Percentiles rank a stretch among this genome's conserved stretches.
phyloP scores from a whole-genome alignment of 2,888 invertebrate genomes.

The Philereme transversata region DNA sequence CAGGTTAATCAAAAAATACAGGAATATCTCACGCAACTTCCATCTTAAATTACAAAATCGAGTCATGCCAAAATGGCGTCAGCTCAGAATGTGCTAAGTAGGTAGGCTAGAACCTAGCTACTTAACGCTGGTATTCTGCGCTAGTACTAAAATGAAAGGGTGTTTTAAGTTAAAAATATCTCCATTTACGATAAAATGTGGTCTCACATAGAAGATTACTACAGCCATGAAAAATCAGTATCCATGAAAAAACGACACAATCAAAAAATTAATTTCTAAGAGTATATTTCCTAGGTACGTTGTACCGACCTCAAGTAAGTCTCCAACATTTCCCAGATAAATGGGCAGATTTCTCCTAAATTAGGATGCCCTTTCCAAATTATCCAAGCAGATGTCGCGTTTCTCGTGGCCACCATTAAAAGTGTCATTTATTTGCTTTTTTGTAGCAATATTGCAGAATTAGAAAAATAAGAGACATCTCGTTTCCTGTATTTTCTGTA shows the following conservation, averaged over 20 bases:
- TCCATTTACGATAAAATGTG: no score
- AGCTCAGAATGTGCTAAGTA: no score
- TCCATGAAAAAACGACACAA: background rate
- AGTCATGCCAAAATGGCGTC: no score
- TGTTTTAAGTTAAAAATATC: no score
- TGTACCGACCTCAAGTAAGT: constrained; percentile 4
- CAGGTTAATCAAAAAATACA: no score
- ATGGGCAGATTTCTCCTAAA: constrained; percentile 42
- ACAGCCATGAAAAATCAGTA: background rate
- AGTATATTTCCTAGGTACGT: background rate
- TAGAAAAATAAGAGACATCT: constrained; percentile 36
- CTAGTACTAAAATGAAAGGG: no score
- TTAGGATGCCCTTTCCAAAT: constrained; percentile 50
- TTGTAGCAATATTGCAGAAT: constrained; percentile 43
- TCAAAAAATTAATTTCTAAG: background rate
- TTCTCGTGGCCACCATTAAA: constrained; percentile 48
- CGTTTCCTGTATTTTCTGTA: constrained; percentile 26
- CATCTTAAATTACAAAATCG: no score
- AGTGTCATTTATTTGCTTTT: constrained; percentile 50
- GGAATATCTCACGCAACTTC: no score
- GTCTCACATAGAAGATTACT: background rate
- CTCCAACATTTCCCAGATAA: constrained; percentile 35
- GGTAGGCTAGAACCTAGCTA: no score
- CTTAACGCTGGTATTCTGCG: no score
- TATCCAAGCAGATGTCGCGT: constrained; percentile 50